Percentiles rank a stretch among this genome's conserved stretches.
These are phyloP conservation scores for Actinia equina DNA, from an alignment of 64 coral and sea anemone species.

Conservation along the genomic window DNA sequence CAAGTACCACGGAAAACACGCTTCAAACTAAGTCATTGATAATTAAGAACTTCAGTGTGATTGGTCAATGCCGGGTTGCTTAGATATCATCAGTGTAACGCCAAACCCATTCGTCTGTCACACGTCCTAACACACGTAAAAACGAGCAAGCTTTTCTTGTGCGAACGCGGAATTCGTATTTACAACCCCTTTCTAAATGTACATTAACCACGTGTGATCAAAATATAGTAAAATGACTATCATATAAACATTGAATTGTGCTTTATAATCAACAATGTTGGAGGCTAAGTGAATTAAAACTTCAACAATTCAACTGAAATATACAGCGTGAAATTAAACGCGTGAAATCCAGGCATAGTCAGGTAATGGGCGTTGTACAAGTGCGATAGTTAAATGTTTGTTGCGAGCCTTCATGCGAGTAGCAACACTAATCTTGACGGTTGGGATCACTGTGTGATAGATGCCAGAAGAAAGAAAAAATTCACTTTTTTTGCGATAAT, in stretches of 20 bases:
- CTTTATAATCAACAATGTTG: background rate
- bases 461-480: no score
- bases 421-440: no score
- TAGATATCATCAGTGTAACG: slow-evolving; percentile 24
- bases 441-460: no score
- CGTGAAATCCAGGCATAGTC: no score
- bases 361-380: no score
- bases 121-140: background rate
- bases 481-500: no score
- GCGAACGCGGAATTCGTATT: background rate
- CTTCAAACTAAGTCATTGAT: slow-evolving; percentile 22
- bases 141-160: background rate
- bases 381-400: no score
- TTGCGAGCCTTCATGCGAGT: no score
- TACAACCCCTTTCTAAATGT: background rate
- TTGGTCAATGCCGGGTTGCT: slow-evolving; percentile 12
- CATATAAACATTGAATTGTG: background rate
- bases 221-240: background rate
- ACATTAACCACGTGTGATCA: background rate
- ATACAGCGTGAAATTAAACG: no score
- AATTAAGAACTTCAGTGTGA: background rate
- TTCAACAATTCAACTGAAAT: no score
- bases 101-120: background rate
- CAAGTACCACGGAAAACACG: slow-evolving; percentile 13
- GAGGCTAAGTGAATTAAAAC: background rate